Percentiles rank a stretch among this genome's conserved stretches.
Evolutionary conservation across 1,140 invertebrate species (phyloP).

Genomic region (Pissodes strobi): DNA sequence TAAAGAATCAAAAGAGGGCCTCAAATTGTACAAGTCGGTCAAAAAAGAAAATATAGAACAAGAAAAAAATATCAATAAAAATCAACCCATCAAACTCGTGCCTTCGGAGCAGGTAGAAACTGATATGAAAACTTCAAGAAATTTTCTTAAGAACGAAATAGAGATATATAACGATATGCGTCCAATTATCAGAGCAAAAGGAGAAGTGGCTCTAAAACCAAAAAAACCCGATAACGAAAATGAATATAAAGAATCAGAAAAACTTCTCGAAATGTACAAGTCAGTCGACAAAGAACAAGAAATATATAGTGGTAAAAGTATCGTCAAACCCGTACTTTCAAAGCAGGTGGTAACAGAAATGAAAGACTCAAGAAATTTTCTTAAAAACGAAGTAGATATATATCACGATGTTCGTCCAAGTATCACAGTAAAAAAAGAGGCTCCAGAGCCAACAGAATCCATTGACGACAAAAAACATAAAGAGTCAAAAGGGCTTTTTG

Average conservation of each 20-base stretch:
- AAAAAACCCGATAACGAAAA: background rate
- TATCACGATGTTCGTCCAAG: no score
- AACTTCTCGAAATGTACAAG: constrained; percentile 41
- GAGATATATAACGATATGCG: constrained; percentile 29
- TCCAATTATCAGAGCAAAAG: background rate
- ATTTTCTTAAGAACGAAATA: constrained; percentile 27
- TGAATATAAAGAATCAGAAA: constrained; percentile 27
- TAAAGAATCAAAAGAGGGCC: constrained; percentile 33
- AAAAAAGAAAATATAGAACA: constrained; percentile 23
- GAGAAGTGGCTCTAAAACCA: background rate
- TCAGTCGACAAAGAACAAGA: no score
- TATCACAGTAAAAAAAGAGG: no score
- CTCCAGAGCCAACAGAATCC: no score
- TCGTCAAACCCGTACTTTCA: no score
- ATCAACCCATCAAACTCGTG: background rate
- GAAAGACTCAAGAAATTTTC: no score
- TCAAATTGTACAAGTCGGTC: constrained; percentile 36
- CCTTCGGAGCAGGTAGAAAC: constrained; percentile 14
- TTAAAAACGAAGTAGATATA: no score
- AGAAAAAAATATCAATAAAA: constrained; percentile 21
- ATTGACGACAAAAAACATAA: no score
- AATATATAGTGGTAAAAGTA: no score
- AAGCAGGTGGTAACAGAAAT: no score
- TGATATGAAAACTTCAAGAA: constrained; percentile 15
- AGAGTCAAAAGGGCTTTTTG: no score